Conservation (phyloP, 30 jellyfish, hydroid and myxozoan species). For the Aurelia coerulea region DNA sequence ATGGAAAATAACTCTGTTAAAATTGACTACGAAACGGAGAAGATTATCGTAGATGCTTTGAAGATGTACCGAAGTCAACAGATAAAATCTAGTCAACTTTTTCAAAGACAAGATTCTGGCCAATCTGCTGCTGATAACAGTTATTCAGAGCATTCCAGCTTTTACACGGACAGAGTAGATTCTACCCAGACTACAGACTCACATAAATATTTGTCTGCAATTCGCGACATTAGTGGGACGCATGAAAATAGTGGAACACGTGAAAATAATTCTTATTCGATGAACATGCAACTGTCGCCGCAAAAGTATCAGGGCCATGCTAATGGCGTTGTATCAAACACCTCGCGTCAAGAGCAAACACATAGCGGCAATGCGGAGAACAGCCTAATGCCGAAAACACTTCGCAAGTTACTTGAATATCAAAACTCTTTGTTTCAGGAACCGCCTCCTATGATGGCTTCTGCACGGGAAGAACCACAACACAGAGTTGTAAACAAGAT, state of each 20-base stretch:
- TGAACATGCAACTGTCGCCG: too few relatives aligned
- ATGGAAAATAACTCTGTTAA: constrained; percentile 30
- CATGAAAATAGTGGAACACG: neutral
- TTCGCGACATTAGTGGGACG: neutral
- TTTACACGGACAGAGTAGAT: constrained; percentile 23
- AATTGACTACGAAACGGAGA: constrained; percentile 55
- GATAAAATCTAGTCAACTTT: constrained; percentile 5
- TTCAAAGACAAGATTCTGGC: constrained; percentile 22
- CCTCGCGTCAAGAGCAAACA: neutral
- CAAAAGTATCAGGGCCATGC: neutral
- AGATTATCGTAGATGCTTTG: constrained; percentile 59
- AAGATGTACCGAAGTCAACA: constrained; percentile 44
- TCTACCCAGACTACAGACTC: constrained; percentile 62
- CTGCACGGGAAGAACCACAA: constrained; percentile 83
- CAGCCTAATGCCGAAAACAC: constrained; percentile 13
- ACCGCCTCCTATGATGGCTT: constrained; percentile 74
- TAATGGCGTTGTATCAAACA: neutral
- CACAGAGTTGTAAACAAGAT: constrained; percentile 52
- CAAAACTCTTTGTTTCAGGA: constrained; percentile 68
- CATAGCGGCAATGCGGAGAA: neutral
- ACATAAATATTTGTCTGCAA: constrained; percentile 11
- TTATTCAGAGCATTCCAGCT: neutral
- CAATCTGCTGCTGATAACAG: neutral
- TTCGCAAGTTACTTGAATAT: neutral
- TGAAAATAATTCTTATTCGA: neutral